Percentiles rank a stretch among this genome's conserved stretches.
Conservation (phyloP, 2,888 invertebrate species). For the Drosophila falleni region DNA sequence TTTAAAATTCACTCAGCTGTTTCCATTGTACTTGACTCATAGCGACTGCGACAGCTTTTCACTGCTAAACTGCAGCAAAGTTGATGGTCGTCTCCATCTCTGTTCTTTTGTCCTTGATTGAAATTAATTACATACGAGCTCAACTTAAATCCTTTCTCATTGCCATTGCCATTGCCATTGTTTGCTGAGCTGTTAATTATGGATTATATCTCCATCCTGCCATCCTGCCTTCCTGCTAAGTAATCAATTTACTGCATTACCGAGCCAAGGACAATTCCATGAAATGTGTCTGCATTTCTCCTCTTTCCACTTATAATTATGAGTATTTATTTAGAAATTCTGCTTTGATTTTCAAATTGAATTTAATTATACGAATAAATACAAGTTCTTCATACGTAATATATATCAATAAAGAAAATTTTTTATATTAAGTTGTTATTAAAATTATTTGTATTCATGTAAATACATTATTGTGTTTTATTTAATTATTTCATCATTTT, state of each 20-base stretch:
- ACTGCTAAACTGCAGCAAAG: conserved; percentile 43
- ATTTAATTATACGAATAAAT: not conserved
- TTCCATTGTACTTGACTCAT: conserved; percentile 64
- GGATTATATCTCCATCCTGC: conserved; percentile 25
- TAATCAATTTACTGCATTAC: conserved; percentile 13
- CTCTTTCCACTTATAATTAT: not conserved
- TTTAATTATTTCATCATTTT: too few relatives aligned
- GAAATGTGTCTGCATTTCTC: not conserved
- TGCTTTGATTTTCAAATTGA: not conserved
- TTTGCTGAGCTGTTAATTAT: conserved; percentile 42
- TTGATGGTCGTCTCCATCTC: conserved; percentile 21
- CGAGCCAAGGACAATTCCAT: not conserved
- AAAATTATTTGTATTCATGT: too few relatives aligned
- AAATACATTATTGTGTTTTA: too few relatives aligned
- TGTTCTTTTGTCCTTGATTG: conserved; percentile 57
- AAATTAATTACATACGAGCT: conserved; percentile 64
- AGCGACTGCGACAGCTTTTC: conserved; percentile 23
- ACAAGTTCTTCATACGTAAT: not conserved
- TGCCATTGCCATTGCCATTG: conserved; percentile 19
- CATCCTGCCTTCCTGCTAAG: not conserved
- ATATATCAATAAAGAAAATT: too few relatives aligned
- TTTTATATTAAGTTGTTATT: too few relatives aligned
- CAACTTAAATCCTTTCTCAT: not conserved
- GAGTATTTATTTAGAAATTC: not conserved
- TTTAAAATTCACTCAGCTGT: conserved; percentile 51